Evolutionary conservation across 2,113 vertebrate genomes (phyloP), one percentile per base, ranked within the genome.

Genomic region (Stigmatopora argus): DNA sequence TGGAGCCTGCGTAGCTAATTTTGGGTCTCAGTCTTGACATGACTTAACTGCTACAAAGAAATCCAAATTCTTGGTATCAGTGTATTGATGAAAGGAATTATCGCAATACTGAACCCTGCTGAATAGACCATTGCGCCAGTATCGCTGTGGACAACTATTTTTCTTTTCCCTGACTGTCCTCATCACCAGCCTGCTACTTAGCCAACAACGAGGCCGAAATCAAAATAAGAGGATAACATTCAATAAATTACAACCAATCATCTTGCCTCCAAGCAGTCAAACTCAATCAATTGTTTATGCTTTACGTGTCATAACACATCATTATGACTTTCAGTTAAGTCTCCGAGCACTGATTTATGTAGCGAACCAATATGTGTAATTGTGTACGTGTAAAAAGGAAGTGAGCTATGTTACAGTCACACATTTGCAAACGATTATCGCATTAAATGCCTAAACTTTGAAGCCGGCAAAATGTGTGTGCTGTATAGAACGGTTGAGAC

Each of bases 61-160:
- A 56, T 56, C 15, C 12, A 14, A 23, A 38, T 41, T 7, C 2
- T n/a, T 44, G 3, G 34, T 5, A 13, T 59, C 34, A 60, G 38
- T 21, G 59, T 61, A 23, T 23, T 45, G 19, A 23, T 11, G 3
- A 23, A 38, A 45, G 10, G 19, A 60, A 60, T 9, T 9, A 38
- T 45, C 13, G 7, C 19, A 7, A 23, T 19, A 21, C 15, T 19
- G 19, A 45, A 8, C 83, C 59, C 66, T 74, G 77, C 81, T 78
- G 73, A 69, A 78, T 53, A 73, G 70, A 79, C 80, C 79, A 76
- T 73, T 70, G 83, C 71, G 81, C 72, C 67, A 71, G 66, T 78
- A 66, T 69, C 70, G 51, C n/a, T 18, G 62, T 49, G 59, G 80
- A 86, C 65, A 66, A 73, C 65, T 68, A 65, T 58, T 58, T 38